phyloP scores from a whole-genome alignment of 2,113 vertebrate species.

The Zosterops japonicus region DNA sequence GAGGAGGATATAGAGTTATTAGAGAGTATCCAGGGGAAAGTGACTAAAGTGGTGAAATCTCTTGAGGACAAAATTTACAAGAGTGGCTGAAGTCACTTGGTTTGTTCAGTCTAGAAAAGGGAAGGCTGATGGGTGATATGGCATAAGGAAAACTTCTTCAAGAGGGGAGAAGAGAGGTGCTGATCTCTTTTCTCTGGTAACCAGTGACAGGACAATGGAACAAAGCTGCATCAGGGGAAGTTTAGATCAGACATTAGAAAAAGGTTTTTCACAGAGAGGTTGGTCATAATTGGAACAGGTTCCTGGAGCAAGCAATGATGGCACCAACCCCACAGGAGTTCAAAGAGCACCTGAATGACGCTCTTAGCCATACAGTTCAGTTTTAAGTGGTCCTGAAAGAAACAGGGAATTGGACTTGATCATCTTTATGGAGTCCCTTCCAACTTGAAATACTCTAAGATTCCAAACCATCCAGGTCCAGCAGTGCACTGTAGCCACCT shows the following conservation, averaged over 20 bases:
- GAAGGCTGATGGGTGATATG: not conserved
- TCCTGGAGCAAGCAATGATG: not conserved
- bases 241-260: not conserved
- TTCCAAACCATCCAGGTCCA: not conserved
- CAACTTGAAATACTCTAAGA: not conserved
- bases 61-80: not conserved
- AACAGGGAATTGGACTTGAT: not conserved
- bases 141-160: not conserved
- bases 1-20: not conserved
- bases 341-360: not conserved
- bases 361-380: not conserved
- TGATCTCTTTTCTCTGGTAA: not conserved
- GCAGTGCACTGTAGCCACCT: not conserved
- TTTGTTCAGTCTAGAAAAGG: not conserved
- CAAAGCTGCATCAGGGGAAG: not conserved
- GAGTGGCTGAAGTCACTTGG: not conserved
- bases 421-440: not conserved
- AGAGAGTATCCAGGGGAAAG: not conserved
- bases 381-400: not conserved
- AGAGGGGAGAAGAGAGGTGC: accelerated
- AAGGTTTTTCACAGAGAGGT: not conserved
- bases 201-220: not conserved
- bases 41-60: not conserved
- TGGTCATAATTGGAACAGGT: not conserved
- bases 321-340: not conserved